Conservation (phyloP, 1,140 invertebrate species). For the Propsilocerus akamusi region DNA sequence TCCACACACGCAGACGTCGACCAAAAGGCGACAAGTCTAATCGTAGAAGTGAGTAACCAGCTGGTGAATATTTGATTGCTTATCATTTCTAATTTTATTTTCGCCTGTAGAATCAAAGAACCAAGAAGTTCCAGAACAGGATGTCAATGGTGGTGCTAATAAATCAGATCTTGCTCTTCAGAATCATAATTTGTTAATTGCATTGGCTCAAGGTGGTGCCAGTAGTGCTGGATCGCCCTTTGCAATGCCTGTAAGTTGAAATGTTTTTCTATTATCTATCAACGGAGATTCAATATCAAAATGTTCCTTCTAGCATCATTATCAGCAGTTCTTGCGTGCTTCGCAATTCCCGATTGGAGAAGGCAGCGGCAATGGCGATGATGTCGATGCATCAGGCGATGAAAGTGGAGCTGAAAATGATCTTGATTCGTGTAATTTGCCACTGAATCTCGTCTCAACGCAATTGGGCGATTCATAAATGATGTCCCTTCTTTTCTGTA, state of each 20-base stretch:
- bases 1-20: conserved; percentile 85
- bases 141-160: neutral
- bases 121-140: conserved; percentile 5
- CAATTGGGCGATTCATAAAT: conserved; percentile 4
- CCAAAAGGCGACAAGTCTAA: conserved; percentile 45
- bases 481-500: neutral
- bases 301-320: neutral
- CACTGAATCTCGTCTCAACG: conserved; percentile 7
- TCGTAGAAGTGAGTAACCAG: conserved; percentile 18
- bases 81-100: neutral
- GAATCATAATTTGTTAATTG: conserved; percentile 9
- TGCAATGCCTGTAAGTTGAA: conserved; percentile 6
- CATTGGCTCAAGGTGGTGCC: conserved; percentile 5
- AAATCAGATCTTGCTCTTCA: conserved; percentile 6
- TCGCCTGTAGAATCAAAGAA: neutral
- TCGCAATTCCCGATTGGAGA: conserved; percentile 4
- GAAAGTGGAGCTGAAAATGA: conserved; percentile 5
- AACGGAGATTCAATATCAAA: neutral
- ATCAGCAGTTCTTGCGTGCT: conserved; percentile 7
- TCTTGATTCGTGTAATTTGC: conserved; percentile 6
- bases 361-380: neutral
- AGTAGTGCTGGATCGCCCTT: neutral
- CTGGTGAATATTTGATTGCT: neutral
- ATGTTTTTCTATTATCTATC: neutral
- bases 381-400: neutral